phyloP scores from a whole-genome alignment of 2,113 vertebrate genomes.

The Entelurus aequoreus region DNA sequence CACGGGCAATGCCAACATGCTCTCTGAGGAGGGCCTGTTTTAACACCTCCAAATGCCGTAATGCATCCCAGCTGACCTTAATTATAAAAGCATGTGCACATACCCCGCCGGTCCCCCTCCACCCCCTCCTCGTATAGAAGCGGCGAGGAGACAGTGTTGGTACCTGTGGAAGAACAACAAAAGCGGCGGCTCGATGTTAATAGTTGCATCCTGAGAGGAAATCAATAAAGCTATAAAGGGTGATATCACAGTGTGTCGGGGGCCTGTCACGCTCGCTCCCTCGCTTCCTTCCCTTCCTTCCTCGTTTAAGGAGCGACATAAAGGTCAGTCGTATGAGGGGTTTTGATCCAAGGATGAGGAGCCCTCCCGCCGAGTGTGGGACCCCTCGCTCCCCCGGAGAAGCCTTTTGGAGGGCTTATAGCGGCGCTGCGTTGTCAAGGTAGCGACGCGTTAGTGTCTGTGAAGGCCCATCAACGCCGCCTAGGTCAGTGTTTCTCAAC shows the following conservation, averaged over 20 bases:
- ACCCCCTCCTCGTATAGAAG: constrained; percentile 28
- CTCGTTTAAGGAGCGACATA: constrained; percentile 38
- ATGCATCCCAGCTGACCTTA: constrained; percentile 81
- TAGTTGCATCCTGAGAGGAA: constrained; percentile 77
- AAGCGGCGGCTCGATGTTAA: constrained; percentile 70
- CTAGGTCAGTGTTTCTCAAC: background rate
- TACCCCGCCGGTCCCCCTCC: constrained; percentile 7
- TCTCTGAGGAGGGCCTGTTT: constrained; percentile 75
- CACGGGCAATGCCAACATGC: constrained; percentile 69
- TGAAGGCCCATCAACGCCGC: constrained; percentile 45
- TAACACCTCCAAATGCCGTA: constrained; percentile 80
- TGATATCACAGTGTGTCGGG: constrained; percentile 73
- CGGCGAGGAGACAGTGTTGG: constrained; percentile 52
- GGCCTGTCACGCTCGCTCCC: constrained; percentile 40
- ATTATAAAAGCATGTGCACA: constrained; percentile 76
- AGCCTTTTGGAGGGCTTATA: constrained; percentile 54
- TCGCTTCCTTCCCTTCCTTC: constrained; percentile 14
- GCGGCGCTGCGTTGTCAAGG: constrained; percentile 53
- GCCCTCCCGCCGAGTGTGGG: constrained; percentile 43
- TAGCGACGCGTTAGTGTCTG: constrained; percentile 47
- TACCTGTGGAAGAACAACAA: constrained; percentile 68
- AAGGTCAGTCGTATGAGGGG: constrained; percentile 55
- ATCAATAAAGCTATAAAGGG: constrained; percentile 77
- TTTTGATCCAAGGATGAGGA: constrained; percentile 64
- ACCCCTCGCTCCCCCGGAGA: constrained; percentile 56